Evolutionary conservation across 2,113 vertebrate species (phyloP).

Genomic region (Chlorocebus sabaeus): DNA sequence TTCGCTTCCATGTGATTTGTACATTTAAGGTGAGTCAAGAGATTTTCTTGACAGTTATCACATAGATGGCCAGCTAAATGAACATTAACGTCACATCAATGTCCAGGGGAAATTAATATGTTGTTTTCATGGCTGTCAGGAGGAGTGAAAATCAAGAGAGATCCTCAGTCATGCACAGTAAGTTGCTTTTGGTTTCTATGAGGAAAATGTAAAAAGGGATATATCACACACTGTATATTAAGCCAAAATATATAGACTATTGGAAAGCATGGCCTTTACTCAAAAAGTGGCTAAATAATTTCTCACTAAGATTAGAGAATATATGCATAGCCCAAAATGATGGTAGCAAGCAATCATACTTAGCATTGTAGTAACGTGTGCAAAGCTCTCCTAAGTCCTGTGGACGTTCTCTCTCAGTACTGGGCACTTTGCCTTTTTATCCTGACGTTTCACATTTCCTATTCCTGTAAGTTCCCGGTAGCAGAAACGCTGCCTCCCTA

Average conservation of each 20-base stretch:
- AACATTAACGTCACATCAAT: neutral
- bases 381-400: neutral
- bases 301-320: too few species aligned
- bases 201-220: neutral
- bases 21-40: neutral
- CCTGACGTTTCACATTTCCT: accelerated
- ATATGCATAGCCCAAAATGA: accelerated
- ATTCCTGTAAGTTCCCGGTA: neutral
- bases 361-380: accelerated
- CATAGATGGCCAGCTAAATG: neutral
- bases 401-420: neutral
- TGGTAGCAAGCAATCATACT: accelerated
- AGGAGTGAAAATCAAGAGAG: neutral
- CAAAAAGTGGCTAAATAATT: neutral
- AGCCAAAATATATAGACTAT: neutral
- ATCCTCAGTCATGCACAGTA: neutral
- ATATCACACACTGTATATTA: accelerated
- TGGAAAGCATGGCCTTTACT: neutral
- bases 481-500: neutral
- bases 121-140: neutral
- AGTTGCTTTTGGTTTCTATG: neutral
- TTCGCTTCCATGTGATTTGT: neutral
- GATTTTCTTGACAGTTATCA: neutral
- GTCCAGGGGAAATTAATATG: neutral
- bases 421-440: neutral